Conservation (phyloP, 2,888 invertebrate species). For the Drosophila robusta region DNA sequence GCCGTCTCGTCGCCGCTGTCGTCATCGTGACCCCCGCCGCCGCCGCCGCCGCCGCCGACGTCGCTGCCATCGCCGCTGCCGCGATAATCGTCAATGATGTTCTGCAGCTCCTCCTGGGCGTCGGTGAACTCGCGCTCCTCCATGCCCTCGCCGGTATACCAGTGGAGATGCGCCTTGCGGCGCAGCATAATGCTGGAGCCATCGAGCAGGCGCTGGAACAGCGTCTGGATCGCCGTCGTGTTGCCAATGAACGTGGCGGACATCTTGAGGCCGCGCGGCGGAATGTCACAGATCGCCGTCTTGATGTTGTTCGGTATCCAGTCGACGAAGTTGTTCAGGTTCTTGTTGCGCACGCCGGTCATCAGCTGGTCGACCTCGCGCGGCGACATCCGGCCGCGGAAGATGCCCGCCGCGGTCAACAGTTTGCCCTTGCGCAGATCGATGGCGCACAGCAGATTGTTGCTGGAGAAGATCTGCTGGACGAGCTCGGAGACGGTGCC, state of each 20-base stretch:
- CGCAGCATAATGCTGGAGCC: constrained; percentile 93
- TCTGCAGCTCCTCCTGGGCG: constrained; percentile 92
- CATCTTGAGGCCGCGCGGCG: constrained; percentile 94
- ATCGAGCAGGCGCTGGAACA: constrained; percentile 91
- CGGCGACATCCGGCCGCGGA: constrained; percentile 84
- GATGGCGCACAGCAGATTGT: constrained; percentile 93
- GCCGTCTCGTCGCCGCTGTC: not conserved
- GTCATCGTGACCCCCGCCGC: constrained; percentile 1
- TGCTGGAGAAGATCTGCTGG: constrained; percentile 90
- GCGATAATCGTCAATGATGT: constrained; percentile 89
- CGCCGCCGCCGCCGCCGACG: not conserved
- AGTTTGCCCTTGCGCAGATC: constrained; percentile 92
- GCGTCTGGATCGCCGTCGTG: constrained; percentile 92
- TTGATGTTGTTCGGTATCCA: constrained; percentile 96
- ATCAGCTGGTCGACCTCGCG: constrained; percentile 85
- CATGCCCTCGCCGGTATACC: constrained; percentile 95
- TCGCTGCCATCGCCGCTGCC: constrained; percentile 45
- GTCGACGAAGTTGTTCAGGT: constrained; percentile 89
- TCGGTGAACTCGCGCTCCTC: constrained; percentile 94
- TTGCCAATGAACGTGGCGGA: constrained; percentile 94
- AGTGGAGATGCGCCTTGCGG: constrained; percentile 93
- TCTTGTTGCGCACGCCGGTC: constrained; percentile 91
- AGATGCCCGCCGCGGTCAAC: constrained; percentile 92
- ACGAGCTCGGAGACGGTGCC: constrained; percentile 89
- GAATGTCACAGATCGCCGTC: constrained; percentile 93